Conservation (phyloP, 2,797 vertebrate species). For the Poeciliopsis gracilis region DNA sequence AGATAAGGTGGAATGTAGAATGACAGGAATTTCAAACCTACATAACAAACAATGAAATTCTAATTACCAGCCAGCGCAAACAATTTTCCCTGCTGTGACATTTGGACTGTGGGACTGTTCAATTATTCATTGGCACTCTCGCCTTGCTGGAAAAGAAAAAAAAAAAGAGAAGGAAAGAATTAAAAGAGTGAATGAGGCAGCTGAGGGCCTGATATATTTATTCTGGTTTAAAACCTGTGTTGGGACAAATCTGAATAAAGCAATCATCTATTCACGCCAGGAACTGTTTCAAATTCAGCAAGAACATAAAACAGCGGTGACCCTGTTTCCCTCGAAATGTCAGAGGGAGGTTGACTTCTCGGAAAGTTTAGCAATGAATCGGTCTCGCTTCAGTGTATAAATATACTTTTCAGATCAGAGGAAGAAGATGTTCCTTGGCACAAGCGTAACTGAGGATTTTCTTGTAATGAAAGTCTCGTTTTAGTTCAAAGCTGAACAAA, state of each 20-base stretch:
- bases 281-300: conserved; percentile 66
- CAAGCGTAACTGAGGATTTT: conserved; percentile 53
- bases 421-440: conserved; percentile 61
- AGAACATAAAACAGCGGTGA: conserved; percentile 70
- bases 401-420: conserved; percentile 67
- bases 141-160: conserved; percentile 31
- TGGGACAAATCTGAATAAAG: conserved; percentile 79
- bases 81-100: conserved; percentile 82
- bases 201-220: conserved; percentile 65
- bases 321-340: conserved; percentile 71
- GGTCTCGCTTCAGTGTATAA: conserved; percentile 62
- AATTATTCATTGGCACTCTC: conserved; percentile 82
- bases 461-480: conserved; percentile 71
- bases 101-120: conserved; percentile 81
- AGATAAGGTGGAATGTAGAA: conserved; percentile 70
- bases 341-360: conserved; percentile 63
- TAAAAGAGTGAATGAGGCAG: conserved; percentile 40
- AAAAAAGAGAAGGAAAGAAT: conserved; percentile 32
- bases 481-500: conserved; percentile 72
- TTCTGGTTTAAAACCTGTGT: conserved; percentile 67
- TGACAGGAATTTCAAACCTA: conserved; percentile 78
- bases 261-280: conserved; percentile 74
- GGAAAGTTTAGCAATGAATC: conserved; percentile 66
- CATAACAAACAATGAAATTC: conserved; percentile 84
- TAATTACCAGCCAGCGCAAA: conserved; percentile 81